Conservation (phyloP, 2,888 invertebrate genomes). For the Drosophila subquinaria region DNA sequence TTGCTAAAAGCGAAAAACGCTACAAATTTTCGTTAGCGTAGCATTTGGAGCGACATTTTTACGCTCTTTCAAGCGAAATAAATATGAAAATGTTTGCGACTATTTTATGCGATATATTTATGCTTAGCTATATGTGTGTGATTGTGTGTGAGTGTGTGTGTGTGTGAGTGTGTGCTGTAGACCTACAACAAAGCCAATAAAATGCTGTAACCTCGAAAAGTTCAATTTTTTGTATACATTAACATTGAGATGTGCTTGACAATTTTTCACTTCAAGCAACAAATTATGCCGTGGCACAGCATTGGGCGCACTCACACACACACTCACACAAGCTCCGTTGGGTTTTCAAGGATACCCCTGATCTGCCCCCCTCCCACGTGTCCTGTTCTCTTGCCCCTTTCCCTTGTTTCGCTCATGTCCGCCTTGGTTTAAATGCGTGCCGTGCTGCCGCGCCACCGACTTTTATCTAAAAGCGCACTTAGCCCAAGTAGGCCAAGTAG, state of each 20-base stretch:
- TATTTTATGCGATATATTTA: slow-evolving; percentile 63
- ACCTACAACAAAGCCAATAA: slow-evolving; percentile 73
- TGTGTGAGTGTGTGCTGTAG: slow-evolving; percentile 19
- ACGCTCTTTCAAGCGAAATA: slow-evolving; percentile 80
- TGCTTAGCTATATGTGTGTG: not conserved
- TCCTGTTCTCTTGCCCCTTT: not conserved
- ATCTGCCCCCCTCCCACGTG: not conserved
- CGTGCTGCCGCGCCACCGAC: slow-evolving; percentile 68
- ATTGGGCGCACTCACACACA: slow-evolving; percentile 70
- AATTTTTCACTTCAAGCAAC: slow-evolving; percentile 81
- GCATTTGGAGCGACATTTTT: slow-evolving; percentile 71
- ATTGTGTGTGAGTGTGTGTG: slow-evolving; percentile 15
- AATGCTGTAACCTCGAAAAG: slow-evolving; percentile 79
- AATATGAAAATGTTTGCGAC: slow-evolving; percentile 74
- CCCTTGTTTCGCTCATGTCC: slow-evolving; percentile 4
- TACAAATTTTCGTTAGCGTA: slow-evolving; percentile 37
- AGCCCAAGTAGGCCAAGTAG: slow-evolving; percentile 81
- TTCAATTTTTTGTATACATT: slow-evolving; percentile 75
- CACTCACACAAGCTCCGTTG: slow-evolving; percentile 48
- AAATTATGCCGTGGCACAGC: slow-evolving; percentile 79
- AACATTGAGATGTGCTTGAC: slow-evolving; percentile 78
- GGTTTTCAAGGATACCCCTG: slow-evolving; percentile 63
- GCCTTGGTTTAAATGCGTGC: slow-evolving; percentile 63
- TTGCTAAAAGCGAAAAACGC: slow-evolving; percentile 33
- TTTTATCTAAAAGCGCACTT: slow-evolving; percentile 81